These are phyloP conservation scores for Luidia sarsii DNA, from an alignment of 53 echinoderm and acorn worm genomes.

Conservation along the genomic window DNA sequence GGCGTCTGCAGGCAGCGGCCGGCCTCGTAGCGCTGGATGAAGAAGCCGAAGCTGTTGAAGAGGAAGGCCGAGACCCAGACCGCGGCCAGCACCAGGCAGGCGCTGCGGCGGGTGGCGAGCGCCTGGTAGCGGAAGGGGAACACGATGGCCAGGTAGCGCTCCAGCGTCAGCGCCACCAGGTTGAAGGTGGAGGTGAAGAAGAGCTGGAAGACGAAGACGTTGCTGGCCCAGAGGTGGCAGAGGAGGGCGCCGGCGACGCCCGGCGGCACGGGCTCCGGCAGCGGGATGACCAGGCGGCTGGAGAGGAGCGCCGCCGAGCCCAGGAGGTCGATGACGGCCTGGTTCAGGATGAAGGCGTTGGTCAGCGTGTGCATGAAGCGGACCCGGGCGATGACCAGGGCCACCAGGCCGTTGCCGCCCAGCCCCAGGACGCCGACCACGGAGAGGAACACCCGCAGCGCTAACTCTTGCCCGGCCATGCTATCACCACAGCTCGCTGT, in stretches of 20 bases:
- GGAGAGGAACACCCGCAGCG: constrained; percentile 5
- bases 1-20: constrained; percentile 6
- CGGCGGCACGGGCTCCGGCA: constrained; percentile 20
- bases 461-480: constrained; percentile 17
- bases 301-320: constrained; percentile 54
- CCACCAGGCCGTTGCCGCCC: constrained; percentile 73
- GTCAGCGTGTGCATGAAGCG: constrained; percentile 64
- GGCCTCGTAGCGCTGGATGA: constrained; percentile 11
- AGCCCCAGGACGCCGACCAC: constrained; percentile 52
- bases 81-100: constrained; percentile 9
- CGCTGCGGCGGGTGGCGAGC: constrained; percentile 42
- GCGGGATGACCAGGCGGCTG: constrained; percentile 13
- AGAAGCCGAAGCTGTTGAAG: constrained; percentile 27
- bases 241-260: constrained; percentile 54
- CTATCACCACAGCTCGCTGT: no score
- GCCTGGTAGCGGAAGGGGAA: constrained; percentile 76
- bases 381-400: constrained; percentile 63
- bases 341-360: constrained; percentile 86
- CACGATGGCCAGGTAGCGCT: constrained; percentile 80
- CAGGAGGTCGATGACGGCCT: constrained; percentile 73
- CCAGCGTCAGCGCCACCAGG: constrained; percentile 75
- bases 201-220: constrained; percentile 68
- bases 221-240: constrained; percentile 77
- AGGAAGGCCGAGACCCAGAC: constrained; percentile 72
- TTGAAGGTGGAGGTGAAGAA: constrained; percentile 87